Evolutionary conservation across 1,140 invertebrate genomes (phyloP), one percentile per base, ranked within the genome.

Genomic region (Zaprionus camerounensis): DNA sequence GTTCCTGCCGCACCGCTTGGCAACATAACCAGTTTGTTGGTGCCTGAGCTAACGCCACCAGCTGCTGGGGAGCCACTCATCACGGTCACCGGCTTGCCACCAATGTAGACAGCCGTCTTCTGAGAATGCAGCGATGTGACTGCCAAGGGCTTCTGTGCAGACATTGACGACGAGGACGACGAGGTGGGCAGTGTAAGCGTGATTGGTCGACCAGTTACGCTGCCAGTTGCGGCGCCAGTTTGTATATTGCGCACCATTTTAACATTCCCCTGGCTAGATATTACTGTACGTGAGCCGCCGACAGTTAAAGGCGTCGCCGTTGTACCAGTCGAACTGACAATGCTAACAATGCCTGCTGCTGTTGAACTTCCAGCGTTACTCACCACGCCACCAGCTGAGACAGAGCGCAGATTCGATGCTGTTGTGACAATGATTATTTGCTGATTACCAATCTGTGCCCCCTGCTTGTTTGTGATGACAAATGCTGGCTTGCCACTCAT

Each of bases 371-470:
- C 93, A 84, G 96, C 95, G 2, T 94, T 94, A 3, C 94, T 95
- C 11, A 95, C 95, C 1, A 92, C 75, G 20, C 78, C 67, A 2
- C 68, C 69, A 26, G 85, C 64, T 13, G 86, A 79, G 51, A 92
- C 69, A 22, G 95, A 94, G 63, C 95, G 94, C 22, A 96, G 84
- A 63, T 93, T 94, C 2, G 95, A 94, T 6, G 94, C 95, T 2
- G 96, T 95, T 12, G 96, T 96, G 0, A 96, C 96, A n/a, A 97
- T 95, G 28, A 96, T 95, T 78, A 96, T 95, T 69, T 95, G 95
- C 82, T 95, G 95, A 36, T 94, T 93, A 20, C 86, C 79, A 12
- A 94, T 94, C 12, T 94, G 94, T 3, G 94, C 83, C 3, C 92
- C 92, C 17, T 92, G 92, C 28, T 93, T 93, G 28, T 92, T 93